These are phyloP conservation scores for Scaptomyza polygonia DNA, from an alignment of 2,888 invertebrate genomes.

Conservation along the genomic window DNA sequence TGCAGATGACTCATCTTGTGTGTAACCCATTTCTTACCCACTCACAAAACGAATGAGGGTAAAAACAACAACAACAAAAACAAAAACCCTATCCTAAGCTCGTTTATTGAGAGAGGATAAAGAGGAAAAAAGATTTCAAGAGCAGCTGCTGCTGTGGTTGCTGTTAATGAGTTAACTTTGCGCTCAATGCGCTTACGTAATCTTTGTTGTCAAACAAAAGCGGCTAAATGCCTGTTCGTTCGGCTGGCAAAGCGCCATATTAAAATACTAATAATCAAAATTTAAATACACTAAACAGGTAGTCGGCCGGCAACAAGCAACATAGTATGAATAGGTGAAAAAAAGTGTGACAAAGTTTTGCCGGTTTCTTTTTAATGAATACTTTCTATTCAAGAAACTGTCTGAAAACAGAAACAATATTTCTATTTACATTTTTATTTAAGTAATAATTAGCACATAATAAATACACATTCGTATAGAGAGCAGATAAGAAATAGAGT, in stretches of 20 bases:
- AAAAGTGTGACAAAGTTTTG: neutral
- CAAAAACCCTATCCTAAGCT: constrained; percentile 3
- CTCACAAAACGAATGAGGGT: no score
- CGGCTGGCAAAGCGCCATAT: constrained; percentile 51
- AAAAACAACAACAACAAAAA: constrained; percentile 8
- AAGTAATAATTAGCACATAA: no score
- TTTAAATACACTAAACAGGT: constrained; percentile 40
- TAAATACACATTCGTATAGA: no score
- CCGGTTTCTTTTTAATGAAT: constrained; percentile 10
- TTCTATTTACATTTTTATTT: neutral
- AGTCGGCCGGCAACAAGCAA: constrained; percentile 20
- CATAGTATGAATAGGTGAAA: neutral
- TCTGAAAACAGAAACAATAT: neutral
- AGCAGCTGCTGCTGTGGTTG: constrained; percentile 6
- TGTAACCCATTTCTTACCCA: constrained; percentile 6
- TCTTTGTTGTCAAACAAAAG: constrained; percentile 76
- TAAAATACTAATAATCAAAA: constrained; percentile 6
- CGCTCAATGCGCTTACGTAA: constrained; percentile 59
- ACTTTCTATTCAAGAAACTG: neutral
- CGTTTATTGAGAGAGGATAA: neutral
- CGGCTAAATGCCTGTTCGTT: constrained; percentile 1
- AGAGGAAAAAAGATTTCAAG: neutral
- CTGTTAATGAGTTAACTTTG: constrained; percentile 7
- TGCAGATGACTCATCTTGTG: constrained; percentile 33
- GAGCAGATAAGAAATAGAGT: no score